phyloP scores from a whole-genome alignment of 2,113 vertebrate genomes.

The Sterrhoptilus dennistouni region DNA sequence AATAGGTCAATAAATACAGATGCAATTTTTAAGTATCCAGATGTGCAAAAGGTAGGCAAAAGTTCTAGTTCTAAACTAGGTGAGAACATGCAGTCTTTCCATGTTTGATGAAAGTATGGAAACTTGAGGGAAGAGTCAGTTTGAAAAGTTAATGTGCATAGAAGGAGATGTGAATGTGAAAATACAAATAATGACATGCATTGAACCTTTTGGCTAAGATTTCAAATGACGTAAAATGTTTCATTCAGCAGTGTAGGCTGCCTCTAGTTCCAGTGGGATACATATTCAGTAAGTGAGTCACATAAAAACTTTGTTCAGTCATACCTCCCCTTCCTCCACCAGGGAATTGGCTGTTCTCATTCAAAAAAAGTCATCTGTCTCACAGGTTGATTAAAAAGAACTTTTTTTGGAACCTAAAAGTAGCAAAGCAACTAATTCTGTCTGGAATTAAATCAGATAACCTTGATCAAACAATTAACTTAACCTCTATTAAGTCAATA shows the following conservation, averaged over 20 bases:
- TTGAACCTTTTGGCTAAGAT: background rate
- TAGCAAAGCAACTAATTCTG: background rate
- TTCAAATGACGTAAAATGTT: background rate
- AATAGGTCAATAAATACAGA: background rate
- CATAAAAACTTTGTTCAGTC: background rate
- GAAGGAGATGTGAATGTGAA: background rate
- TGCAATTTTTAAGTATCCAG: background rate
- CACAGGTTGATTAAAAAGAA: background rate
- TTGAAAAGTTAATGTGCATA: background rate
- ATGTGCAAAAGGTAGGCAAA: background rate
- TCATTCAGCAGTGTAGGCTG: background rate
- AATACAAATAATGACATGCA: background rate
- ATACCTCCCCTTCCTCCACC: background rate
- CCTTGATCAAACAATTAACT: constrained; percentile 46
- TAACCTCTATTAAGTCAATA: constrained; percentile 28
- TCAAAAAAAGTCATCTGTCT: background rate
- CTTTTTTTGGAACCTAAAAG: constrained; percentile 18
- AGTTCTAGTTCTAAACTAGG: background rate
- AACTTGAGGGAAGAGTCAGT: background rate
- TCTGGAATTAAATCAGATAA: constrained; percentile 12
- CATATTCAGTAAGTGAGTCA: background rate
- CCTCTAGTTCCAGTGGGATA: background rate
- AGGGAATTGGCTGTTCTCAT: background rate
- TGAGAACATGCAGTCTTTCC: background rate
- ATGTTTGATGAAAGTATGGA: background rate